A percentile compares a stretch with the other conserved stretches of the same genome.
These are phyloP conservation scores for Thamnophis sirtalis DNA, from an alignment of 2,113 vertebrate genomes.

Conservation along the genomic window DNA sequence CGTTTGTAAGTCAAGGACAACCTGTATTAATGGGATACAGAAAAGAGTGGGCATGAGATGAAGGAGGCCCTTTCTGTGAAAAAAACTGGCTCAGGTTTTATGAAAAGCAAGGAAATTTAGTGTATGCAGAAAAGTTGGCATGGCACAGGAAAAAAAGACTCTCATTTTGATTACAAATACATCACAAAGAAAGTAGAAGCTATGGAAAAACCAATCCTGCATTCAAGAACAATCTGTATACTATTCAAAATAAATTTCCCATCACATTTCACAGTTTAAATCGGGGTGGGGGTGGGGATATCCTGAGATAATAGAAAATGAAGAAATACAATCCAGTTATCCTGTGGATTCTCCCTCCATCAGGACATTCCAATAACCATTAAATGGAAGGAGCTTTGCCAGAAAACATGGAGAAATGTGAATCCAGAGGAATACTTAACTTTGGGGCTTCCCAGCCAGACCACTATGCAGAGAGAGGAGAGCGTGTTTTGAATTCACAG, in stretches of 20 bases:
- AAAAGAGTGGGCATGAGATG: neutral
- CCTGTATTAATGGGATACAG: neutral
- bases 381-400: neutral
- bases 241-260: neutral
- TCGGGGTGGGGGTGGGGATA: neutral
- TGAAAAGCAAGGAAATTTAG: neutral
- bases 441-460: neutral
- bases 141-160: neutral
- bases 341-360: neutral
- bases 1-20: neutral
- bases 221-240: neutral
- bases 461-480: neutral
- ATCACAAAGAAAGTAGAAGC: neutral
- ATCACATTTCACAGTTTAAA: neutral
- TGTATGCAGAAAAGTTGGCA: neutral
- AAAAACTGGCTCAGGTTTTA: neutral
- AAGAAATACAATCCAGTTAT: neutral
- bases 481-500: neutral
- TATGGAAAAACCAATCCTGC: neutral
- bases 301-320: neutral
- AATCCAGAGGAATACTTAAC: neutral
- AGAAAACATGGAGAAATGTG: neutral
- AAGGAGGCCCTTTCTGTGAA: neutral
- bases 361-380: neutral
- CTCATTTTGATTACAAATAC: neutral